phyloP scores from a whole-genome alignment of 2,113 vertebrate species.

The Marmota monax region DNA sequence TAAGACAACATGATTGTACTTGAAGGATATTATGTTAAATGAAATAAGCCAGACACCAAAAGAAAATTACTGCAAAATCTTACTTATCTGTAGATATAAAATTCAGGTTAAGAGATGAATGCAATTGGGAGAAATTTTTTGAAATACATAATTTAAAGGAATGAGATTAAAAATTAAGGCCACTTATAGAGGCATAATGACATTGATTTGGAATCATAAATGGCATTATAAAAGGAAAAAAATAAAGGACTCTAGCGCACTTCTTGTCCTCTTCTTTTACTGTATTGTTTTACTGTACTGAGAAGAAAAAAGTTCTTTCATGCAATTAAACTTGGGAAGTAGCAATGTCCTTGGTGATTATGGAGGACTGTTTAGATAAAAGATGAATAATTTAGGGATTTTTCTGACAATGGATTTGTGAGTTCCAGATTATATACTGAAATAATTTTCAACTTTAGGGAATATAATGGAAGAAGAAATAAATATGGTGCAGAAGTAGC shows the following conservation, averaged over 20 bases:
- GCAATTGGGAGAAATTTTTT: not conserved
- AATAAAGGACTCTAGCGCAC: not conserved
- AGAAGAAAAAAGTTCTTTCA: not conserved
- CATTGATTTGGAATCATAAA: not conserved
- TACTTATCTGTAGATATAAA: not conserved
- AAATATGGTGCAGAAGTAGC: not conserved
- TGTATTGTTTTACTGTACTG: not conserved
- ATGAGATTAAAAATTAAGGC: not conserved
- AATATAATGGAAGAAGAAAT: not conserved
- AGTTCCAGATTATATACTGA: not conserved
- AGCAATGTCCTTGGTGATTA: not conserved
- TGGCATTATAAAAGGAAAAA: not conserved
- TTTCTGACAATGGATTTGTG: not conserved
- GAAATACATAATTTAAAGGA: not conserved
- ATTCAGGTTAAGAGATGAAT: not conserved
- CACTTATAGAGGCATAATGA: not conserved
- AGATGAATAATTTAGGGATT: not conserved
- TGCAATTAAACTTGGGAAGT: not conserved
- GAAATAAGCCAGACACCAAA: not conserved
- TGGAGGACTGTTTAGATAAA: not conserved
- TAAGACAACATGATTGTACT: not conserved
- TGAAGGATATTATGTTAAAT: too few species aligned
- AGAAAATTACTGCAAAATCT: not conserved
- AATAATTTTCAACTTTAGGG: not conserved
- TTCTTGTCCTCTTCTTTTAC: not conserved